Evolutionary conservation across 64 coral and sea anemone genomes (phyloP).

Genomic region (Dendrophyllia cribrosa): DNA sequence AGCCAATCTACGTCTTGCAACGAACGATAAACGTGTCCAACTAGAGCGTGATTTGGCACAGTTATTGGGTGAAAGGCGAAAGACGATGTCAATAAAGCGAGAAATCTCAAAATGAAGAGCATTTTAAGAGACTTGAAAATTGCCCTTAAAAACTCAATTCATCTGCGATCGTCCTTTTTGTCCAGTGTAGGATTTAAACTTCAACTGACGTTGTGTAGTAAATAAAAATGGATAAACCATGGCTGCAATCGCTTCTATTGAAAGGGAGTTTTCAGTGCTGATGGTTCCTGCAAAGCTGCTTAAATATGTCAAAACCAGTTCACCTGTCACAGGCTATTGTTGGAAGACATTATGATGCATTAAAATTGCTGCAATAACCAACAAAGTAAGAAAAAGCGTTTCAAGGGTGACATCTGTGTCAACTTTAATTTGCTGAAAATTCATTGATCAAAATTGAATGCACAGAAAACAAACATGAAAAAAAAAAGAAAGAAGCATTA

Average conservation of each 20-base stretch:
- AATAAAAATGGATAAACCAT: background rate
- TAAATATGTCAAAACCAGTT: background rate
- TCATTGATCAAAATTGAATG: background rate
- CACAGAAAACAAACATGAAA: background rate
- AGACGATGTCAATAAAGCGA: background rate
- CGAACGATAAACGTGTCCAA: constrained; percentile 12
- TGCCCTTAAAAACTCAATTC: background rate
- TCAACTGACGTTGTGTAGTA: background rate
- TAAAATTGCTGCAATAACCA: background rate
- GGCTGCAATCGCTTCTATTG: background rate
- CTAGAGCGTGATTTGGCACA: background rate
- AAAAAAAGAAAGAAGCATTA: background rate
- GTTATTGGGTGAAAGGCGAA: constrained; percentile 18
- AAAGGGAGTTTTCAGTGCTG: background rate
- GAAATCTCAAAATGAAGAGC: background rate
- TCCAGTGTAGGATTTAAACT: no score
- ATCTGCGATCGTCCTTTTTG: background rate
- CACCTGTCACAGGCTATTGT: background rate
- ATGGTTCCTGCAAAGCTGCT: background rate
- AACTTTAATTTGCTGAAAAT: background rate
- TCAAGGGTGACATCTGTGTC: background rate
- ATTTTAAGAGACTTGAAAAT: background rate
- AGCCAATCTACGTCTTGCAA: constrained; percentile 3
- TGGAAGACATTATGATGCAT: background rate
- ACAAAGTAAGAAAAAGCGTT: background rate